phyloP scores from a whole-genome alignment of 2,888 invertebrate species.

The Drosophila eohydei region DNA sequence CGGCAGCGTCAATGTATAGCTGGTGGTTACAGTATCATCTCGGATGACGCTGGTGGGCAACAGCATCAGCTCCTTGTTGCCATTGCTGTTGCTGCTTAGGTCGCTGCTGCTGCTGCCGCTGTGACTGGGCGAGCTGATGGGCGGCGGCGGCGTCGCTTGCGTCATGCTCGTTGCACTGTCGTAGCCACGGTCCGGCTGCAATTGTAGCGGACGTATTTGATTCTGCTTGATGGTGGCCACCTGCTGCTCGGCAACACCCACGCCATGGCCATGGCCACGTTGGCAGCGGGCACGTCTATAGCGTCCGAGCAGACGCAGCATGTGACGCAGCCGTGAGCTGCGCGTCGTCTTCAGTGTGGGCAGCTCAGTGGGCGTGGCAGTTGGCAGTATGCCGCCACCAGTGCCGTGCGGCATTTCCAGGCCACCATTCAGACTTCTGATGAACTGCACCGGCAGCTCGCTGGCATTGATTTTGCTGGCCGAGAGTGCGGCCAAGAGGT shows the following conservation, averaged over 20 bases:
- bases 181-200: constrained; percentile 56
- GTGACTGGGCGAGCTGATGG: constrained; percentile 60
- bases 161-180: constrained; percentile 45
- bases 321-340: constrained; percentile 80
- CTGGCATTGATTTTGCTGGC: constrained; percentile 71
- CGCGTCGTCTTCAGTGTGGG: constrained; percentile 54
- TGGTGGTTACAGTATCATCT: constrained; percentile 80
- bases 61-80: constrained; percentile 77
- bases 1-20: constrained; percentile 78
- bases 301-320: constrained; percentile 84
- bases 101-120: constrained; percentile 61
- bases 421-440: constrained; percentile 55
- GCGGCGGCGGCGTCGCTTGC: constrained; percentile 58
- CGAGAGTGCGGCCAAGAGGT: constrained; percentile 84
- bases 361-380: constrained; percentile 24
- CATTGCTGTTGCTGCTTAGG: constrained; percentile 58
- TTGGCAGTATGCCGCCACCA: background rate
- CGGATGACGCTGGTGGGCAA: constrained; percentile 84
- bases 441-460: constrained; percentile 67
- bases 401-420: constrained; percentile 38
- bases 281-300: constrained; percentile 83
- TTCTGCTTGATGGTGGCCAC: constrained; percentile 83
- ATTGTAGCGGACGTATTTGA: constrained; percentile 84
- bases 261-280: constrained; percentile 43
- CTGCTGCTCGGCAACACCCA: constrained; percentile 55